Percentiles rank a stretch among this genome's conserved stretches.
Conservation (phyloP, 2,888 invertebrate genomes). For the Polyommatus iphigenia region DNA sequence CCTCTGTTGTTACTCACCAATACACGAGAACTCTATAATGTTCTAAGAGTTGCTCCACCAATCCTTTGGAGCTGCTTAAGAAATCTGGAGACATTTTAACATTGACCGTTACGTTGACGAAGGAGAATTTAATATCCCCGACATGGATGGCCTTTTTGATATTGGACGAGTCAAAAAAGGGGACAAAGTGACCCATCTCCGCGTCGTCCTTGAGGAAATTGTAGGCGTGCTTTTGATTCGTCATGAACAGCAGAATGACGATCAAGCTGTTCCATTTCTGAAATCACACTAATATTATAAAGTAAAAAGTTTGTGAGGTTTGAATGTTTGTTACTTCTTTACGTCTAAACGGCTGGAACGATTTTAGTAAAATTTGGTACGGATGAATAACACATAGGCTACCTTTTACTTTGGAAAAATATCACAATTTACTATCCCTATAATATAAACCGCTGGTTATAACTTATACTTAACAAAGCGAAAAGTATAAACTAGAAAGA, state of each 20-base stretch:
- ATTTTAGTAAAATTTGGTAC: too few relatives aligned
- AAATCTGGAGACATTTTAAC: constrained; percentile 58
- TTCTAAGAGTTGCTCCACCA: constrained; percentile 60
- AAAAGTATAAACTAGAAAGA: too few relatives aligned
- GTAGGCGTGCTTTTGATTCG: constrained; percentile 64
- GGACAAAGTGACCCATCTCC: constrained; percentile 48
- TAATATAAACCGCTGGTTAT: too few relatives aligned
- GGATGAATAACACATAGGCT: too few relatives aligned
- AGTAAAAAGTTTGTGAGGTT: too few relatives aligned
- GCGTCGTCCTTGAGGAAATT: constrained; percentile 65
- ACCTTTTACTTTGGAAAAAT: too few relatives aligned
- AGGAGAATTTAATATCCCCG: constrained; percentile 56
- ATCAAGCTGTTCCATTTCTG: constrained; percentile 65
- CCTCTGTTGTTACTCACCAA: constrained; percentile 55
- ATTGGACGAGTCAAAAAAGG: constrained; percentile 50
- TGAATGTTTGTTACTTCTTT: too few relatives aligned
- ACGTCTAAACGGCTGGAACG: too few relatives aligned
- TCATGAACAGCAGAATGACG: constrained; percentile 50
- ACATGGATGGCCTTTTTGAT: constrained; percentile 66
- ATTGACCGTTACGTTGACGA: constrained; percentile 63
- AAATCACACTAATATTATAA: constrained; percentile 34
- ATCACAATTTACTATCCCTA: too few relatives aligned
- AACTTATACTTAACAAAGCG: too few relatives aligned
- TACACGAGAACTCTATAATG: constrained; percentile 63
- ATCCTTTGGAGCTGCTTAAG: constrained; percentile 55